Evolutionary conservation across 2,113 vertebrate genomes (phyloP).

Genomic region (Pomatostomus ruficeps): DNA sequence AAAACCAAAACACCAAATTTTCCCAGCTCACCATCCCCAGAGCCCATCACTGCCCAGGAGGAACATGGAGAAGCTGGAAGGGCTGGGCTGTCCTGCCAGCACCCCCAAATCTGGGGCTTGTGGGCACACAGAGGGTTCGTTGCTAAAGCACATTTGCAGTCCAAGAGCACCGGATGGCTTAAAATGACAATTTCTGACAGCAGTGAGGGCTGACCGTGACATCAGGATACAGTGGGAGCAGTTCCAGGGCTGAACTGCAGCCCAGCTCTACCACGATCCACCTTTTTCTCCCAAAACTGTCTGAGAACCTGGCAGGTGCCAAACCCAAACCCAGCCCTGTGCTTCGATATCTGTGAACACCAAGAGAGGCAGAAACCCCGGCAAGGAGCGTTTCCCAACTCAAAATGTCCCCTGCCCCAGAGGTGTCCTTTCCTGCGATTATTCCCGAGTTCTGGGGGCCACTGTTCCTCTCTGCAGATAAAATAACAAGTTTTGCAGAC

Average conservation of each 20-base stretch:
- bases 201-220: not conserved
- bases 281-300: not conserved
- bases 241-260: not conserved
- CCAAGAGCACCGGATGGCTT: not conserved
- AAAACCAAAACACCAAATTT: not conserved
- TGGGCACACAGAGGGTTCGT: not conserved
- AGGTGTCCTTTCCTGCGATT: not conserved
- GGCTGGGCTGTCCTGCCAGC: not conserved
- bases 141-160: not conserved
- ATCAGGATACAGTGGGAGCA: not conserved
- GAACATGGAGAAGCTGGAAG: not conserved
- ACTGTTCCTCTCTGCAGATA: not conserved
- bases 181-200: not conserved
- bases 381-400: fast-evolving
- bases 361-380: not conserved
- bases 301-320: not conserved
- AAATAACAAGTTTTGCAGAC: constrained; percentile 34
- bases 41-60: not conserved
- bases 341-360: fast-evolving
- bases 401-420: not conserved
- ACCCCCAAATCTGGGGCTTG: not conserved
- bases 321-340: not conserved
- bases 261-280: not conserved
- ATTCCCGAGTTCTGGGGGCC: not conserved
- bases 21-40: not conserved